Base-by-base conservation (phyloP, 2,888 invertebrate species). In the Dryocosmus kuriphilus region DNA sequence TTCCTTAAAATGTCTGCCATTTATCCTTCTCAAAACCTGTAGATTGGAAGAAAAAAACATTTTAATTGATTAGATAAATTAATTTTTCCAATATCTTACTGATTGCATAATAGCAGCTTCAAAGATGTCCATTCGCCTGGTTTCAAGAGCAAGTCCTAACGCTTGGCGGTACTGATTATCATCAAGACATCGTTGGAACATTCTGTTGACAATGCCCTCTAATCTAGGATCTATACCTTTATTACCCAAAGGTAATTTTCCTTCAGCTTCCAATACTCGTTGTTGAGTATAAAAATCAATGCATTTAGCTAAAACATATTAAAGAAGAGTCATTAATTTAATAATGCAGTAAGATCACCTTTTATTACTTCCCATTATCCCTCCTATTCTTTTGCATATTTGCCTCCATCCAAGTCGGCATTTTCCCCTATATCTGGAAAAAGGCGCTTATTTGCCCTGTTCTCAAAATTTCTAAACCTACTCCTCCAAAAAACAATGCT, bases 121-220 rank as follows among this genome's bases (percentile, higher is more conserved):
- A 88, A 99, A 98, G 85, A 99, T 96, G 90, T 99, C 99, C 97
- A 99, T 98, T 77, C 99, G 94, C 67, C 98, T 94, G 0, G 99
- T 99, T 92, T 99, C 99, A 74, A 99, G 93, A 4, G 99, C 98
- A 87, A 99, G 94, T 1, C 99, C 99, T 61, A 99, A 93, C 7
- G 99, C 99, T 91, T 99, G 99, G 63, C 98, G 95, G 91, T 96
- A 98, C 89, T 99, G 98, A 46, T 96, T 96, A 91, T 99, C 98
- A 82, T 97, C 97, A 84, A 99, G 93, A 88, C 99, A 99, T 80
- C 98, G 94, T 88, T 98, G 97, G 92, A 99, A 99, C 98, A 99
- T 99, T 74, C 98, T 94, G 91, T 99, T 97, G 0, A 99, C 98
- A 85, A 99, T 97, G 3, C 95, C 96, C 92, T 98, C 98, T 80